Base-by-base conservation (phyloP, 2,888 invertebrate genomes). In the Aspidiotus rigidus region DNA sequence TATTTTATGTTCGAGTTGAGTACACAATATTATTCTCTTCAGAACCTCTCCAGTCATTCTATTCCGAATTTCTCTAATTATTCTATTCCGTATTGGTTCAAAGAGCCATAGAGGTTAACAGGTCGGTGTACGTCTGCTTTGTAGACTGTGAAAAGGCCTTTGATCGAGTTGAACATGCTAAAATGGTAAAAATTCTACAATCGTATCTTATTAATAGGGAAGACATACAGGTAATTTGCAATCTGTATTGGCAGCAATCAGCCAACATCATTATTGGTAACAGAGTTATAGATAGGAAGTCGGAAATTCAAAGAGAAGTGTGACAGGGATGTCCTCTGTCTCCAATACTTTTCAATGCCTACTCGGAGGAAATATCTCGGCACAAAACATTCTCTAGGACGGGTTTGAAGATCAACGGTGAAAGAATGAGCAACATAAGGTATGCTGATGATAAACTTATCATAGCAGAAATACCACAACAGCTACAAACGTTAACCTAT, bases 301-400 rank as follows among this genome's bases (percentile, higher is more conserved):
- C 49, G 9, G 9, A 8, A n/a, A 56, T 56, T 9, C 57, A 56
- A 15, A n/a, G n/a, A n/a, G 57, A 15, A 15, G 57, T 56, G 57
- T 11, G 57, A 56, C 57, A 7, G n/a, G n/a, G 57, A 15, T 56
- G 57, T n/a, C 15, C n/a, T 16, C 57, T 56, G 17, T 56, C 57
- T 15, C 57, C 57, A 56, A 56, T 10, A 56, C 57, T 56, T 9
- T 56, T n/a, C 57, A 56, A 56, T 15, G n/a, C 8, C 17, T 56
- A 56, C 17, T n/a, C 57, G 17, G 57, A 56, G n/a, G 15, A 56
- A 56, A 56, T 56, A n/a, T 10, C 49, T 44, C 49, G 49, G 11
- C 49, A 44, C 49, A 44, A 44, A 44, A 44, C 49, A 10, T 44
- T 44, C 49, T 11, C 49, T 11, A 44, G 11, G 49, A 11, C 49